Percentiles rank a stretch among this genome's conserved stretches.
phyloP scores from a whole-genome alignment of 1,140 invertebrate species.

The Battus philenor region DNA sequence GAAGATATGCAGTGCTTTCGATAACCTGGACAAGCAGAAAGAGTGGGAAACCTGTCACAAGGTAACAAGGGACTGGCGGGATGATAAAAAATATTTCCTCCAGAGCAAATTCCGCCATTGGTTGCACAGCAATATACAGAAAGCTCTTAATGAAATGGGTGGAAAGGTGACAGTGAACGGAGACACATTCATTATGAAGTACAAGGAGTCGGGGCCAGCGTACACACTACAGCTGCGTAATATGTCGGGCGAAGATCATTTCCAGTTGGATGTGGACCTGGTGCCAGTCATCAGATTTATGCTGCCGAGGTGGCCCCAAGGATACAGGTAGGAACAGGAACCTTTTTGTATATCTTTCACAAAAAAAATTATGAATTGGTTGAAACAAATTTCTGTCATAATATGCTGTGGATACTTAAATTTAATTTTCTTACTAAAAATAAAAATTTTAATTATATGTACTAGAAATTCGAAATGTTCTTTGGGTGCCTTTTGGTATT shows the following conservation, averaged over 20 bases:
- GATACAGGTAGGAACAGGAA: conserved; percentile 50
- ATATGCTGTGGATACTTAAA: too few relatives aligned
- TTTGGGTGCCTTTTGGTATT: too few relatives aligned
- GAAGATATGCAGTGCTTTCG: conserved; percentile 43
- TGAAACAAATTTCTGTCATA: too few relatives aligned
- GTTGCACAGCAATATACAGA: conserved; percentile 58
- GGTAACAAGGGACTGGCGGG: conserved; percentile 50
- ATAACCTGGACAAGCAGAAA: conserved; percentile 47
- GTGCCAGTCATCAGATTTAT: conserved; percentile 68
- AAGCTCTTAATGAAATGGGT: conserved; percentile 36
- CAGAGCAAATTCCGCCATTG: conserved; percentile 65
- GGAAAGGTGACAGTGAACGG: conserved; percentile 34
- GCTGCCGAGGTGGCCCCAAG: conserved; percentile 38
- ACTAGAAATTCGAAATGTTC: too few relatives aligned
- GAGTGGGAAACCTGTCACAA: conserved; percentile 54
- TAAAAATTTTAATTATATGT: too few relatives aligned
- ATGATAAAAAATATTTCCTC: conserved; percentile 48
- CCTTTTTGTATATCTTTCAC: too few relatives aligned
- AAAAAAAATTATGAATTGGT: too few relatives aligned
- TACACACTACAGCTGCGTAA: conserved; percentile 58
- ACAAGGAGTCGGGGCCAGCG: conserved; percentile 65
- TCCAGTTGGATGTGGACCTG: conserved; percentile 61
- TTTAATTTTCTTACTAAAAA: too few relatives aligned
- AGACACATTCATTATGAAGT: conserved; percentile 41
- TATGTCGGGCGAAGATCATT: conserved; percentile 21